Conservation (phyloP, 2,797 vertebrate genomes). For the Podarcis siculus region DNA sequence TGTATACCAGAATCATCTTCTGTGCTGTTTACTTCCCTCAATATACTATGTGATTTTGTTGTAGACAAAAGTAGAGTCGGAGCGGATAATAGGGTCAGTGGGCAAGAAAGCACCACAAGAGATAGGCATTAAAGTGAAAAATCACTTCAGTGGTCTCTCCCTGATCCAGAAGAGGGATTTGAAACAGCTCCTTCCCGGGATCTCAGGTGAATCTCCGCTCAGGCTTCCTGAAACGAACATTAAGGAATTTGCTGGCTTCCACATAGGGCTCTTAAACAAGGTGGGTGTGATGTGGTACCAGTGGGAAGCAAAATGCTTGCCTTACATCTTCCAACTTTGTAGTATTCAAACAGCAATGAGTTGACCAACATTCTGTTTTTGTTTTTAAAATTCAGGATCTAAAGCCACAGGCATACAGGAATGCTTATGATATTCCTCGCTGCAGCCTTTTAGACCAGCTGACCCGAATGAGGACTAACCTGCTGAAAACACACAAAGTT, state of each 20-base stretch:
- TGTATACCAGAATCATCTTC: no score
- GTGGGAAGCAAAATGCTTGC: slow-evolving; percentile 3
- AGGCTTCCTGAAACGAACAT: slow-evolving; percentile 89
- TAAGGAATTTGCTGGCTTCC: slow-evolving; percentile 95
- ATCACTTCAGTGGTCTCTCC: slow-evolving; percentile 86
- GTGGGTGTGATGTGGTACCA: slow-evolving; percentile 70
- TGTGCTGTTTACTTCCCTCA: no score
- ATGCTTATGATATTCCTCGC: slow-evolving; percentile 96
- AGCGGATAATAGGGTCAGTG: slow-evolving; percentile 94
- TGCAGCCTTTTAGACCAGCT: slow-evolving; percentile 93
- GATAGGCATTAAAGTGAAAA: slow-evolving; percentile 96
- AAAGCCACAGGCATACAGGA: slow-evolving; percentile 94
- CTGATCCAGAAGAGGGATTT: slow-evolving; percentile 91
- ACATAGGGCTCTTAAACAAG: slow-evolving; percentile 95
- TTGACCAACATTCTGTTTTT: slow-evolving; percentile 18
- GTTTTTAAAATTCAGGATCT: slow-evolving; percentile 82
- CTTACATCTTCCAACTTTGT: neutral
- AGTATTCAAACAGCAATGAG: no score
- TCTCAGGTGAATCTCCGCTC: slow-evolving; percentile 88
- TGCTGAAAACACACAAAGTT: slow-evolving; percentile 90
- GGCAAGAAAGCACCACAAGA: slow-evolving; percentile 96
- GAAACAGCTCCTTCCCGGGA: slow-evolving; percentile 92
- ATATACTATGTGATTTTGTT: no score
- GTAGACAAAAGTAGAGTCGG: slow-evolving; percentile 97
- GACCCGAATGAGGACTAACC: slow-evolving; percentile 95